Percentiles rank a stretch among this genome's conserved stretches.
These are phyloP conservation scores for Gracilinanus agilis DNA, from an alignment of 2,113 vertebrate species.

Conservation along the genomic window DNA sequence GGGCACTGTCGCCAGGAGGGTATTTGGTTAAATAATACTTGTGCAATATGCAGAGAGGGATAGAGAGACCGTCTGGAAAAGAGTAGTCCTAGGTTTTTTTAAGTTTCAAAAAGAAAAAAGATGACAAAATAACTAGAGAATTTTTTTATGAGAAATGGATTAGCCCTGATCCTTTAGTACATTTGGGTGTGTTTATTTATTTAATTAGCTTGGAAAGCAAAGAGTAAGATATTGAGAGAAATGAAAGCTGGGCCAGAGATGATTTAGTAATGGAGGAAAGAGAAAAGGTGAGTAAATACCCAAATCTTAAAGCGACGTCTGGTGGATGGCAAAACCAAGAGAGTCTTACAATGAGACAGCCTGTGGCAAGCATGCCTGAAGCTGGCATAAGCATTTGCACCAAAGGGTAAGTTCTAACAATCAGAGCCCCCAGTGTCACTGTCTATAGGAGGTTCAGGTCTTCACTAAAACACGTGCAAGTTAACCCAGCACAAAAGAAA, in stretches of 20 bases:
- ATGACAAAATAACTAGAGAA: not conserved
- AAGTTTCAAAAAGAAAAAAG: not conserved
- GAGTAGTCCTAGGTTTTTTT: not conserved
- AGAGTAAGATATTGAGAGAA: not conserved
- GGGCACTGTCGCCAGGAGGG: not conserved
- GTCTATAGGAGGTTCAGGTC: not conserved
- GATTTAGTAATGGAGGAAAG: not conserved
- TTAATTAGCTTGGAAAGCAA: conserved; percentile 4
- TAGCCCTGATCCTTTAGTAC: not conserved
- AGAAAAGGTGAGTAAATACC: not conserved
- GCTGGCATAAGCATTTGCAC: not conserved
- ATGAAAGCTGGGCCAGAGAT: not conserved
- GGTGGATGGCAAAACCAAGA: not conserved
- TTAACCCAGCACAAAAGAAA: not conserved
- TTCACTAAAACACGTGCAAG: not conserved
- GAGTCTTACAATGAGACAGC: not conserved
- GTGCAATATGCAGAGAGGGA: not conserved
- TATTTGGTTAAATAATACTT: not conserved
- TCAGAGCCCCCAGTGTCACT: not conserved
- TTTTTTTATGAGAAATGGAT: not conserved
- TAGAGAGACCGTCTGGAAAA: not conserved
- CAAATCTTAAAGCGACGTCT: not conserved
- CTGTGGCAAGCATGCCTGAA: not conserved
- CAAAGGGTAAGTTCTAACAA: not conserved
- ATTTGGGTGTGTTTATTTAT: not conserved